Conservation (phyloP, 2,888 invertebrate genomes). For the Willowsia nigromaculata region DNA sequence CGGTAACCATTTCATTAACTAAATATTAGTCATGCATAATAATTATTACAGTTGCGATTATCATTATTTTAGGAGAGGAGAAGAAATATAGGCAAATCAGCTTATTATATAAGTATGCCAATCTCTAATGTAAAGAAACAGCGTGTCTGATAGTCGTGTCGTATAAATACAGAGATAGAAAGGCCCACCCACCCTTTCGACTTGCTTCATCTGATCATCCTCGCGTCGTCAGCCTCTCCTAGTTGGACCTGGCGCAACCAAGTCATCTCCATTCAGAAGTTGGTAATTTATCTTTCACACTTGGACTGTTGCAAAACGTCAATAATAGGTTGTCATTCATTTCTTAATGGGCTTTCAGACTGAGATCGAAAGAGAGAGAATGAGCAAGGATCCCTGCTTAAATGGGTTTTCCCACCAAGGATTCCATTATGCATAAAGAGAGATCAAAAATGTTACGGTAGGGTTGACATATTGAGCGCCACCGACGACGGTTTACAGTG, state of each 20-base stretch:
- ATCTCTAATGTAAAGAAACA: neutral
- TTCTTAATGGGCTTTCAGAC: slow-evolving; percentile 57
- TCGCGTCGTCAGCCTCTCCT: neutral
- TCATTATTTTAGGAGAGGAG: neutral
- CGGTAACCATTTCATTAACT: neutral
- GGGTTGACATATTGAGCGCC: slow-evolving; percentile 33
- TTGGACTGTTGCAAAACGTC: slow-evolving; percentile 51
- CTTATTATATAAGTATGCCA: neutral
- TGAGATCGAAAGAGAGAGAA: no score
- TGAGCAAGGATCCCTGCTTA: neutral
- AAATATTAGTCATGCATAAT: neutral
- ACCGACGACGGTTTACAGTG: neutral
- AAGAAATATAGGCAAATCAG: neutral
- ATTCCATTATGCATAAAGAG: slow-evolving; percentile 15
- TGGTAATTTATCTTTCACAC: slow-evolving; percentile 49
- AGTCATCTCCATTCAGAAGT: neutral
- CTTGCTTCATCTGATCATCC: slow-evolving; percentile 12
- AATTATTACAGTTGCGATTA: neutral
- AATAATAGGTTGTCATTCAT: slow-evolving; percentile 59
- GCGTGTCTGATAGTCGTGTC: neutral
- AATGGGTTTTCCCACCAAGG: slow-evolving; percentile 19
- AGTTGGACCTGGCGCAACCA: neutral
- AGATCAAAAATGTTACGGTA: slow-evolving; percentile 28
- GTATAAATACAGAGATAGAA: neutral
- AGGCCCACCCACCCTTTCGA: slow-evolving; percentile 53